Evolutionary conservation across 2,888 invertebrate species (phyloP), one percentile per base, ranked within the genome.

Genomic region (Chrysolina oricalcia): DNA sequence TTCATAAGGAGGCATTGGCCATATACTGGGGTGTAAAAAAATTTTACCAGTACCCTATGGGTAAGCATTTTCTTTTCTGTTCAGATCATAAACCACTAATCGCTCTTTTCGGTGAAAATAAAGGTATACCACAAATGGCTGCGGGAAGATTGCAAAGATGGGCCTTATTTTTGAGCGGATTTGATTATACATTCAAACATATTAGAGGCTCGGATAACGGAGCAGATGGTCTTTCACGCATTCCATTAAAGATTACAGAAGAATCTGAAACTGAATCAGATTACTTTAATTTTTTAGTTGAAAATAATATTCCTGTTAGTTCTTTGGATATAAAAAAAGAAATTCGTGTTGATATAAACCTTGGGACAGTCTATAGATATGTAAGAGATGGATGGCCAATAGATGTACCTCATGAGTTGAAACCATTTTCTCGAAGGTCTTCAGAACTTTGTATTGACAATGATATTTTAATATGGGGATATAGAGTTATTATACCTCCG

Each of bases 391-490:
- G 72, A 40, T 73, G 72, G 72, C 72, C 66, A 17, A n/a, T 15
- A 8, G 66, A 53, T 17, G 62, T 68, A n/a, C n/a, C 46, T n/a
- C 48, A 73, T 5, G 48, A 73, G 23, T 62, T 73, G 27, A 73
- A 73, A 65, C 72, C 72, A 9, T 68, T 68, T 63, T 27, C 46
- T 43, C n/a, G 59, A 19, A 73, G 67, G 48, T 46, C 67, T 23
- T 40, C 23, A 35, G 74, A 78, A 71, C 17, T 76, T 5, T 56
- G 40, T 13, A 64, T 78, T 19, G 76, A 78, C 21, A 74, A 76
- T 41, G 67, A 70, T 19, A 41, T 78, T n/a, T 35, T 76, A 13
- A 41, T 76, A 46, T 76, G 78, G 78, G 76, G 76, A n/a, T 70
- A 78, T 21, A 68, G 76, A 66, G 62, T 76, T 11, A 27, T 78